These are phyloP conservation scores for Equus quagga DNA, from an alignment of 2,113 vertebrate genomes.

Conservation along the genomic window DNA sequence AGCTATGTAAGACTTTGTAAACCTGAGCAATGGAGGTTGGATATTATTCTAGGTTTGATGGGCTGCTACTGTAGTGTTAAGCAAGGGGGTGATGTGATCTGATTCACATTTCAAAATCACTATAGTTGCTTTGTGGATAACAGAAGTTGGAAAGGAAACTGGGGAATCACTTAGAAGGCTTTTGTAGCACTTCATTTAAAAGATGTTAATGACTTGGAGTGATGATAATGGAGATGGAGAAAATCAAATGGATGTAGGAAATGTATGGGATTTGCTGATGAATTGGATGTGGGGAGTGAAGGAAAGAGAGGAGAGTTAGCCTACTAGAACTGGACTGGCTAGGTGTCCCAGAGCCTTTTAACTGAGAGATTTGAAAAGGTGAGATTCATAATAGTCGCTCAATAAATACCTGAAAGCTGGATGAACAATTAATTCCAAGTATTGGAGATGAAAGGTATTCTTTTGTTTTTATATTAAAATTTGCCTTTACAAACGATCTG, in stretches of 20 bases:
- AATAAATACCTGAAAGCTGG: not conserved
- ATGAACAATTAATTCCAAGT: not conserved
- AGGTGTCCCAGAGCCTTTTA: not conserved
- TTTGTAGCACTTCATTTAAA: not conserved
- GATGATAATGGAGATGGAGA: not conserved
- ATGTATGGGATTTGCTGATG: not conserved
- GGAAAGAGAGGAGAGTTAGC: not conserved
- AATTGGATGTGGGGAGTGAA: not conserved
- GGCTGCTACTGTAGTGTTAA: not conserved
- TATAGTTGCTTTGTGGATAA: not conserved
- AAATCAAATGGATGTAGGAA: not conserved
- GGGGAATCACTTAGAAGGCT: not conserved
- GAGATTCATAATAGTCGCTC: not conserved
- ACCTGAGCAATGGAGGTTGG: not conserved
- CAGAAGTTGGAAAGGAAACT: not conserved
- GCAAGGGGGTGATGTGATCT: not conserved
- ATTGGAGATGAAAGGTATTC: not conserved
- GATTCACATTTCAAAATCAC: not conserved
- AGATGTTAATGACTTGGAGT: not conserved
- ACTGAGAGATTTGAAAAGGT: not conserved
- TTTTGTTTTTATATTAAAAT: slow-evolving; percentile 47
- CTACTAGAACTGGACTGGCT: not conserved
- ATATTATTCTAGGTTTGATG: not conserved
- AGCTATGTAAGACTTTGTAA: not conserved
- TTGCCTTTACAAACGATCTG: not conserved